Evolutionary conservation across 2,113 vertebrate genomes (phyloP), one percentile per base, ranked within the genome.

Genomic region (Hoplias malabaricus): DNA sequence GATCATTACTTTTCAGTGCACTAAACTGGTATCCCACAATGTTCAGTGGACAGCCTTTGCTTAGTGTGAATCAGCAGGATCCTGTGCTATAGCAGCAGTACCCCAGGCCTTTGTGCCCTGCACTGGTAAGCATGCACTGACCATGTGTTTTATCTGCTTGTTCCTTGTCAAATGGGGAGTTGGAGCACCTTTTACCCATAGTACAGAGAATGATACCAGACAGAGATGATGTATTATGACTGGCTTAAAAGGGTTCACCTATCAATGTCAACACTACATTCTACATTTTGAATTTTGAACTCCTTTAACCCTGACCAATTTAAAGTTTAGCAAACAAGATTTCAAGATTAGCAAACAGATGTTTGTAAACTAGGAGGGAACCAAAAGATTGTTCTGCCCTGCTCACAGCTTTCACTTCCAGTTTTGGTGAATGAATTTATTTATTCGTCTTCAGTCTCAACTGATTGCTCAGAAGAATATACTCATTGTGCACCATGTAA

Each of bases 1-100:
- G 91, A 63, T 82, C 43, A 68, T 56, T 50, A 42, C 27, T 21
- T 53, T 74, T 48, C 73, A 69, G 59, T 69, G 74, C 23, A 16
- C 36, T 69, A 10, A 29, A 62, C 43, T 65, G 13, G 19, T 78
- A 57, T 76, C 80, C 82, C 86, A 88, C 75, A 84, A 91, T 92
- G 91, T 84, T 84, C 73, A 86, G 46, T 83, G 68, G 81, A 61
- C 85, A 54, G 72, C 21, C 77, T 40, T 43, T 27, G 42, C n/a
- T 77, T 31, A 69, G 50, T 80, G 42, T 62, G 67, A 76, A 53
- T 72, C 75, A 29, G 54, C 73, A 69, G 40, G 67, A 50, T 80
- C 85, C 21, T 4, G 34, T 16, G 29, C 67, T 79, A 1, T 79
- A 76, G 81, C 77, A 29, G 25, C 38, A 46, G 53, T 73, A 65